These are phyloP conservation scores for Ursus arctos DNA, from an alignment of 2,113 vertebrate genomes.

Conservation along the genomic window DNA sequence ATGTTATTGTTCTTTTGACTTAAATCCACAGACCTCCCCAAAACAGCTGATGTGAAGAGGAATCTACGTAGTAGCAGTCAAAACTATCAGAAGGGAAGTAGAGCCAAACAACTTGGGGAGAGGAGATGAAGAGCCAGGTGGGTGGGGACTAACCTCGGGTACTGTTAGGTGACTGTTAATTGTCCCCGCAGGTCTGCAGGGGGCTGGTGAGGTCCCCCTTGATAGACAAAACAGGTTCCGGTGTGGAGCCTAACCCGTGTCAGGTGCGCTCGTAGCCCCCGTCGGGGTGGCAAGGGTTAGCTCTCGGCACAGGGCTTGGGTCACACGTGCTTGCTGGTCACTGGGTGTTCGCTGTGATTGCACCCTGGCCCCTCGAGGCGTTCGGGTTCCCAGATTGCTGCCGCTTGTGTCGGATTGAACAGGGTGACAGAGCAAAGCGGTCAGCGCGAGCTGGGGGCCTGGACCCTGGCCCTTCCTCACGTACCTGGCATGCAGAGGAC, in stretches of 20 bases:
- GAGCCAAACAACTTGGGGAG: not conserved
- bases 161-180: no score
- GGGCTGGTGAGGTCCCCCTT: no score
- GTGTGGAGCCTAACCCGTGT: not conserved
- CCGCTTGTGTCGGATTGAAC: rapidly evolving
- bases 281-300: not conserved
- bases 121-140: not conserved
- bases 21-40: not conserved
- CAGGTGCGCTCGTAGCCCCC: rapidly evolving
- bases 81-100: not conserved
- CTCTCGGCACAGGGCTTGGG: not conserved
- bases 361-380: rapidly evolving
- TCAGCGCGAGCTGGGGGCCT: rapidly evolving
- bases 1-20: not conserved
- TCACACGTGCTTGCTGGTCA: rapidly evolving
- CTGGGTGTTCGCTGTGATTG: not conserved
- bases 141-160: no score
- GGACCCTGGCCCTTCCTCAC: not conserved
- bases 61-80: not conserved
- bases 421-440: not conserved
- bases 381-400: rapidly evolving
- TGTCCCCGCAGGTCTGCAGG: rapidly evolving
- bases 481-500: no score
- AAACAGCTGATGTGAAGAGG: not conserved
- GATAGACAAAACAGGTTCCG: not conserved